A percentile compares a stretch with the other conserved stretches of the same genome.
Conservation (phyloP, 2,888 invertebrate genomes). For the Andrena fulva region DNA sequence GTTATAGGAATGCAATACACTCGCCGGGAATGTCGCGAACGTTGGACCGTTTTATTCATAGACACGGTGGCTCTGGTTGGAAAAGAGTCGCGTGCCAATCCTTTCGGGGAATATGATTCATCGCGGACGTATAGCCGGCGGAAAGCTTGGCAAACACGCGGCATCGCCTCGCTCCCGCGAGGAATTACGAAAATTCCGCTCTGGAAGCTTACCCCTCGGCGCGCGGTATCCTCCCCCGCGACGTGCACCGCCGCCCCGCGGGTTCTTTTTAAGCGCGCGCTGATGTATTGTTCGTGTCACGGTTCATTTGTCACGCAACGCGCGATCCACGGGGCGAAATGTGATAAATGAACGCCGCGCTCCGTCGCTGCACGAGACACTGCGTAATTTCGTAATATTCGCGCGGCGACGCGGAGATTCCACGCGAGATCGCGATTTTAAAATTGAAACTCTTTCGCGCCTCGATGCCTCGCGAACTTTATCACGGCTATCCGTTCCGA, state of each 20-base stretch:
- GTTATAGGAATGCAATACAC: not conserved
- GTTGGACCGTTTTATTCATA: constrained; percentile 31
- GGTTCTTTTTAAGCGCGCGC: not conserved
- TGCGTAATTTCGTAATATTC: constrained; percentile 6
- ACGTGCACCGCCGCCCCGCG: not conserved
- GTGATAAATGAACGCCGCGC: constrained; percentile 10
- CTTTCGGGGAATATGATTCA: constrained; percentile 33
- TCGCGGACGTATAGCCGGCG: constrained; percentile 16
- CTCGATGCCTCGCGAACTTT: not conserved
- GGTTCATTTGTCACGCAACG: constrained; percentile 30
- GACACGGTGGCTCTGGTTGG: not conserved
- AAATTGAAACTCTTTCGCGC: constrained; percentile 11
- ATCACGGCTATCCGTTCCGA: not conserved
- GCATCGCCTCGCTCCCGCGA: constrained; percentile 16
- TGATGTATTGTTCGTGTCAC: constrained; percentile 21
- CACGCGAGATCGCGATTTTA: not conserved
- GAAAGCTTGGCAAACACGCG: constrained; percentile 51
- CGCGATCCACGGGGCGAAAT: not conserved
- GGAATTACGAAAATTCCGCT: constrained; percentile 40
- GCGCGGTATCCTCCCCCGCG: not conserved
- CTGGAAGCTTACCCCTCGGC: not conserved
- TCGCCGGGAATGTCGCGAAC: constrained; percentile 16
- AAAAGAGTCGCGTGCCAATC: constrained; percentile 46
- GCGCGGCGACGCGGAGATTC: not conserved
- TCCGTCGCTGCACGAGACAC: not conserved